Conservation (phyloP, 2,113 vertebrate species). For the Phaethornis superciliosus region DNA sequence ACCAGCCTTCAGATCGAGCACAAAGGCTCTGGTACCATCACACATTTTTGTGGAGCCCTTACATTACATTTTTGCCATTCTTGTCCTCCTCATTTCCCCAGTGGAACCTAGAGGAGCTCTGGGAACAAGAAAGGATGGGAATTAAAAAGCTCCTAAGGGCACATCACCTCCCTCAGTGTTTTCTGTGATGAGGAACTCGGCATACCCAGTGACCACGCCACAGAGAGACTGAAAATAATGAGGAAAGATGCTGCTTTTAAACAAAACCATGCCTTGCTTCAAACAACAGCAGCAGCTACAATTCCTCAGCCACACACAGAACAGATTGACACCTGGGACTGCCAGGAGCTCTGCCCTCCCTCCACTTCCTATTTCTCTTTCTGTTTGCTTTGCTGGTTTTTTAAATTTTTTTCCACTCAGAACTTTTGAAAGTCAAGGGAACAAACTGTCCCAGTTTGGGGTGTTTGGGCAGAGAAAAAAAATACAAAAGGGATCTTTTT, state of each 20-base stretch:
- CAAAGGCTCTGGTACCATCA: no score
- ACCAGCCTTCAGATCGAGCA: neutral
- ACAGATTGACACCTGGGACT: neutral
- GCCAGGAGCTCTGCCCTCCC: neutral
- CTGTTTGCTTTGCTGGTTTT: neutral
- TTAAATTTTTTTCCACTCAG: neutral
- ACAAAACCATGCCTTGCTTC: neutral
- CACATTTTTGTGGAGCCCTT: no score
- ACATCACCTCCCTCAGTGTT: neutral
- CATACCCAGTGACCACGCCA: neutral
- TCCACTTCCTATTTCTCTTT: neutral
- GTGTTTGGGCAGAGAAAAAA: neutral
- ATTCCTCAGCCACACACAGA: neutral
- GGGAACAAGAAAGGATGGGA: neutral
- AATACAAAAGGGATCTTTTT: neutral
- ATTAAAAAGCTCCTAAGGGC: neutral
- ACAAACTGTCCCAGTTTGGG: neutral
- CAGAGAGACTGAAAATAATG: constrained; percentile 38
- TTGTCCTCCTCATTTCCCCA: neutral
- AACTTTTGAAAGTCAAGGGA: neutral
- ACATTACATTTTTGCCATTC: neutral
- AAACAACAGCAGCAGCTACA: neutral
- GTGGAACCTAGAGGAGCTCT: neutral
- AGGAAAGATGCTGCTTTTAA: constrained; percentile 52
- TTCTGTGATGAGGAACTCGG: constrained; percentile 8